phyloP scores from a whole-genome alignment of 2,888 invertebrate species.

The Augochlorella aurata region DNA sequence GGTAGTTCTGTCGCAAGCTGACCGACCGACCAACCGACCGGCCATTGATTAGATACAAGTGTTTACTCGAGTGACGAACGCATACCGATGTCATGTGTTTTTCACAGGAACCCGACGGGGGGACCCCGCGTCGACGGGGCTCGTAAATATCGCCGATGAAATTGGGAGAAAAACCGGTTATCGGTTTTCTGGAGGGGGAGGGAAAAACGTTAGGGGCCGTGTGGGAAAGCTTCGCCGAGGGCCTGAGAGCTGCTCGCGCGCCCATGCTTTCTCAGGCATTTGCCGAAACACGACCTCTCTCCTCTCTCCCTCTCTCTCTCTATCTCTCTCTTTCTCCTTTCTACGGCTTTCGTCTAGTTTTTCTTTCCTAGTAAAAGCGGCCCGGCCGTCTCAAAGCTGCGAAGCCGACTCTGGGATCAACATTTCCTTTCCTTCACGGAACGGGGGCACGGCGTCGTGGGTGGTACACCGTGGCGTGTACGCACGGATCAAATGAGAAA shows the following conservation, averaged over 20 bases:
- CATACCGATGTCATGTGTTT: slow-evolving; percentile 55
- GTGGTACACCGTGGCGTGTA: slow-evolving; percentile 34
- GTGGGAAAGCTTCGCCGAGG: slow-evolving; percentile 32
- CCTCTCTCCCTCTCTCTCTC: background rate
- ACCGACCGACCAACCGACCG: slow-evolving; percentile 20
- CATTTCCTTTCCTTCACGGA: slow-evolving; percentile 48
- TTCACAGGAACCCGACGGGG: slow-evolving; percentile 33
- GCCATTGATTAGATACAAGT: slow-evolving; percentile 59
- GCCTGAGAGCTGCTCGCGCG: background rate
- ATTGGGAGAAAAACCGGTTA: slow-evolving; percentile 53
- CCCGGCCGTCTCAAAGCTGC: background rate
- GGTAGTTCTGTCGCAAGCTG: slow-evolving; percentile 53
- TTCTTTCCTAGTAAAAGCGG: slow-evolving; percentile 41
- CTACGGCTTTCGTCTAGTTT: slow-evolving; percentile 39
- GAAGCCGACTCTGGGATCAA: slow-evolving; percentile 6
- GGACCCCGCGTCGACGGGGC: background rate
- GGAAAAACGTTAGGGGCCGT: slow-evolving; percentile 4
- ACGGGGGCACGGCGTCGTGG: slow-evolving; percentile 52
- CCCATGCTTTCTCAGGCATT: background rate
- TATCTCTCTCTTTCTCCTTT: background rate
- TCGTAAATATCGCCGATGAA: slow-evolving; percentile 49
- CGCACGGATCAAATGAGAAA: slow-evolving; percentile 39
- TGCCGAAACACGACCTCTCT: slow-evolving; percentile 40
- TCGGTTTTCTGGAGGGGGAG: slow-evolving; percentile 13
- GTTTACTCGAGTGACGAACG: slow-evolving; percentile 54